Conservation (phyloP, 2,797 vertebrate species). For the Pampus argenteus region DNA sequence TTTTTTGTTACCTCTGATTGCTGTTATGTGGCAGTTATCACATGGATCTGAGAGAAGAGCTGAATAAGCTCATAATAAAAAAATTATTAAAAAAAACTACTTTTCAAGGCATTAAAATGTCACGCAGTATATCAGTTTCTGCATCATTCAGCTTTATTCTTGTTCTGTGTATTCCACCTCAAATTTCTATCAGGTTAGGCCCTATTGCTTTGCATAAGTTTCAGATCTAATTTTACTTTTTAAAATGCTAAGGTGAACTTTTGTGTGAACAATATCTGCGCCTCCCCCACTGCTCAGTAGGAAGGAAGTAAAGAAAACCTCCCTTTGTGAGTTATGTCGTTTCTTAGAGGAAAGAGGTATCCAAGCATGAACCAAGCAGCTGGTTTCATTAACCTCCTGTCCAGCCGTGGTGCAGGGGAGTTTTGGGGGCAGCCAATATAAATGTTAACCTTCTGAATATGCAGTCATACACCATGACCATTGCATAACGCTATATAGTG, state of each 20-base stretch:
- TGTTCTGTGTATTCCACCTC: not conserved
- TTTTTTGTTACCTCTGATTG: conserved; percentile 56
- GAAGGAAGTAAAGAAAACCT: conserved; percentile 65
- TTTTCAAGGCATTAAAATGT: not conserved
- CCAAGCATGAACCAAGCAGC: conserved; percentile 83
- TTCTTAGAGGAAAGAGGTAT: conserved; percentile 73
- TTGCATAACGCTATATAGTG: conserved; percentile 32
- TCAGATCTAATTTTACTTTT: conserved; percentile 18
- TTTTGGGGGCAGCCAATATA: conserved; percentile 66
- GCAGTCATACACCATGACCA: conserved; percentile 61
- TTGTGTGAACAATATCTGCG: conserved; percentile 28
- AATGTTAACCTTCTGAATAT: conserved; percentile 84
- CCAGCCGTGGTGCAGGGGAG: conserved; percentile 75
- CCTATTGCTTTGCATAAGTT: conserved; percentile 6
- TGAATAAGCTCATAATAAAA: conserved; percentile 17
- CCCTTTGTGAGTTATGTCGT: conserved; percentile 72
- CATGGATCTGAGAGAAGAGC: conserved; percentile 21
- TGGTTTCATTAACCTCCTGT: conserved; percentile 89
- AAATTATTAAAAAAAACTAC: no score
- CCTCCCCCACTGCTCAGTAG: conserved; percentile 33
- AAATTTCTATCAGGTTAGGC: not conserved
- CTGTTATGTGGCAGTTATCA: conserved; percentile 33
- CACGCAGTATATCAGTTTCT: not conserved
- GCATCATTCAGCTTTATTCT: not conserved
- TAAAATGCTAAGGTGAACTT: conserved; percentile 20